phyloP scores from a whole-genome alignment of 2,797 vertebrate species.

The Girardinus metallicus region DNA sequence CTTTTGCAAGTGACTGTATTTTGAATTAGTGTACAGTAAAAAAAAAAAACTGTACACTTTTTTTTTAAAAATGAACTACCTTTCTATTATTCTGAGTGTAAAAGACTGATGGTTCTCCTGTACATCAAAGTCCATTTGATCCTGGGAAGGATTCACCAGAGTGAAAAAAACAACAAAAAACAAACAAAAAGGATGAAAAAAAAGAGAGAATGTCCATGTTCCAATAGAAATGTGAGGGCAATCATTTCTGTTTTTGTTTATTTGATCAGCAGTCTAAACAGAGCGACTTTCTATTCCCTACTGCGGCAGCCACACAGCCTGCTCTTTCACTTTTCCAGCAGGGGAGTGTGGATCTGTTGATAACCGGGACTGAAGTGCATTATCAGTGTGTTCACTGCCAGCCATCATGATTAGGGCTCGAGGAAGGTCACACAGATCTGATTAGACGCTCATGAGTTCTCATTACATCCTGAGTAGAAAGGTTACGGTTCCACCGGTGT shows the following conservation, averaged over 20 bases:
- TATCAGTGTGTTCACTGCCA: constrained; percentile 78
- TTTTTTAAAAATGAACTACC: not conserved
- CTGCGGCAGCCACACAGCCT: constrained; percentile 28
- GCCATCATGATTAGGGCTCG: constrained; percentile 77
- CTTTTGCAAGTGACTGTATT: not conserved
- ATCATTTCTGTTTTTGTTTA: constrained; percentile 27
- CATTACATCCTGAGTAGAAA: constrained; percentile 69
- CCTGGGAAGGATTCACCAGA: not conserved
- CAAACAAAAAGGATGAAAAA: not conserved
- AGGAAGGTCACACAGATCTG: constrained; percentile 79
- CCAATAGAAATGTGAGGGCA: not conserved
- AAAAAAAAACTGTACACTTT: constrained; percentile 2
- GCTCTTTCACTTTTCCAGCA: constrained; percentile 66
- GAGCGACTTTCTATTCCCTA: constrained; percentile 24
- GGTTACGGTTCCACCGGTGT: constrained; percentile 61
- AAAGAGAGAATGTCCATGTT: constrained; percentile 22
- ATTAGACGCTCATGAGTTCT: constrained; percentile 80
- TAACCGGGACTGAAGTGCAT: constrained; percentile 81
- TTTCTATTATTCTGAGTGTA: not conserved
- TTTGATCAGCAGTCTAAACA: constrained; percentile 58
- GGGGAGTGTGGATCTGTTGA: constrained; percentile 71
- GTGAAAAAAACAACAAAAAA: not conserved
- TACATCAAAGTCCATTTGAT: constrained; percentile 6
- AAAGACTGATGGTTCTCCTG: not conserved
- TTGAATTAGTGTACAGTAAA: too few relatives aligned